These are phyloP conservation scores for Limonius californicus DNA, from an alignment of 1,140 invertebrate species.

Conservation along the genomic window DNA sequence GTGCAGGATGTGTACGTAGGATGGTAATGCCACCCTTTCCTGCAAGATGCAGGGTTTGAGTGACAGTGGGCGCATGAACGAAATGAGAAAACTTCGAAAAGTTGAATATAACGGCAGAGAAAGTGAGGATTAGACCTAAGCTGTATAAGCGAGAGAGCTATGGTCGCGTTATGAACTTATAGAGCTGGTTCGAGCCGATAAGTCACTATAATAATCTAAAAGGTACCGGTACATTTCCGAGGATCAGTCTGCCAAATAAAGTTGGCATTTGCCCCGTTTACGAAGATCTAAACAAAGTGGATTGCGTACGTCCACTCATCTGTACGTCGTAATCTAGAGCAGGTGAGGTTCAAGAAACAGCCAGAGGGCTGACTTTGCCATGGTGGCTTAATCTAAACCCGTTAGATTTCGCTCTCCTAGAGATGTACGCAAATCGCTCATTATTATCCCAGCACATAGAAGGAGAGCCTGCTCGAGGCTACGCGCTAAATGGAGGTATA, in stretches of 20 bases:
- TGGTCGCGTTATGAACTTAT: conserved; percentile 28
- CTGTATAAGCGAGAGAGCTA: conserved; percentile 29
- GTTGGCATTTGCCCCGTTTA: not conserved
- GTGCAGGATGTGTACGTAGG: too few species aligned
- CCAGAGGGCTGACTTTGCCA: not conserved
- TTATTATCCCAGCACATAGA: not conserved
- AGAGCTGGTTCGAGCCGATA: conserved; percentile 28
- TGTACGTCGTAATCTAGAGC: not conserved
- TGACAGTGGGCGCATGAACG: conserved; percentile 21
- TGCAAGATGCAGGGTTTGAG: conserved; percentile 14
- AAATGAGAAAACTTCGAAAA: conserved; percentile 36
- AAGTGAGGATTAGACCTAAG: conserved; percentile 31
- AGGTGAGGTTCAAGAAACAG: not conserved
- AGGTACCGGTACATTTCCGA: not conserved
- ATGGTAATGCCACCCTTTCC: not conserved
- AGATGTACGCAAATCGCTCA: not conserved
- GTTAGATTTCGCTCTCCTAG: not conserved
- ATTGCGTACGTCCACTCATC: not conserved
- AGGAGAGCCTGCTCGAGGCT: not conserved
- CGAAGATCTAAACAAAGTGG: not conserved
- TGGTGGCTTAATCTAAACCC: not conserved
- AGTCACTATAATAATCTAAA: conserved; percentile 27
- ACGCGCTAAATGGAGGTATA: not conserved
- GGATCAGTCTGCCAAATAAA: not conserved
- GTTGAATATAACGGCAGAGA: conserved; percentile 31